Evolutionary conservation across 2,797 vertebrate species (phyloP).

Genomic region (Lithobates sylvaticus): DNA sequence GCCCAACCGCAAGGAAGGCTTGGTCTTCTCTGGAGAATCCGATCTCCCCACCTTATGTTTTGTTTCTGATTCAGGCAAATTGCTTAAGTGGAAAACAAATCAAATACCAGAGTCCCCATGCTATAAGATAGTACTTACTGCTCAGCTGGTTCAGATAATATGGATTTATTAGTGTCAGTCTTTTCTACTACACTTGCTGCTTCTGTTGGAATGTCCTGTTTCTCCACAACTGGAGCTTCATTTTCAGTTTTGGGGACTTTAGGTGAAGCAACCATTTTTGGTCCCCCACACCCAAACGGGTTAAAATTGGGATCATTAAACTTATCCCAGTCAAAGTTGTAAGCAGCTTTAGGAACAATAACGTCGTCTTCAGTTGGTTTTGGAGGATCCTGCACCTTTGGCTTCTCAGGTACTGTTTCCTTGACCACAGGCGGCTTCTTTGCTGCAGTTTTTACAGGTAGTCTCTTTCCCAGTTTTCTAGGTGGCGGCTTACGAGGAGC

Average conservation of each 20-base stretch:
- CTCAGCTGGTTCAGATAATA: not conserved
- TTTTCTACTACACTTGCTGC: not conserved
- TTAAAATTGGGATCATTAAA: slow-evolving; percentile 83
- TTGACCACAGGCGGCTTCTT: slow-evolving; percentile 65
- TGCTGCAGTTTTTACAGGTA: slow-evolving; percentile 71
- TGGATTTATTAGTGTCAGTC: not conserved
- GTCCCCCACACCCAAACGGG: slow-evolving; percentile 74
- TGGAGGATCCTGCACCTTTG: slow-evolving; percentile 41
- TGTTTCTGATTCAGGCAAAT: too few relatives aligned
- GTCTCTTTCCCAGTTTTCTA: slow-evolving; percentile 78
- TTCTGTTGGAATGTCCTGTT: slow-evolving; percentile 42
- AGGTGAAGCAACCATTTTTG: slow-evolving; percentile 73
- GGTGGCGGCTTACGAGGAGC: slow-evolving; percentile 75
- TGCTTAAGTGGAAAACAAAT: too few relatives aligned
- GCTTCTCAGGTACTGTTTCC: slow-evolving; percentile 33
- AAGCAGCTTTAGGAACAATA: slow-evolving; percentile 70
- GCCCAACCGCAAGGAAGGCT: too few relatives aligned
- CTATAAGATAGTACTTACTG: slow-evolving; percentile 10
- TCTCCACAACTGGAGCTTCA: not conserved
- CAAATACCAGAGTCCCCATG: not conserved
- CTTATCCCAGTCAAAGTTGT: slow-evolving; percentile 78
- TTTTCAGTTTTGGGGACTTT: slow-evolving; percentile 18
- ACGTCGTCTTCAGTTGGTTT: slow-evolving; percentile 60
- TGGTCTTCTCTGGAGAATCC: too few relatives aligned
- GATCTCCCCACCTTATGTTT: too few relatives aligned